phyloP scores from a whole-genome alignment of 1,140 invertebrate species.

The Asobara japonica region DNA sequence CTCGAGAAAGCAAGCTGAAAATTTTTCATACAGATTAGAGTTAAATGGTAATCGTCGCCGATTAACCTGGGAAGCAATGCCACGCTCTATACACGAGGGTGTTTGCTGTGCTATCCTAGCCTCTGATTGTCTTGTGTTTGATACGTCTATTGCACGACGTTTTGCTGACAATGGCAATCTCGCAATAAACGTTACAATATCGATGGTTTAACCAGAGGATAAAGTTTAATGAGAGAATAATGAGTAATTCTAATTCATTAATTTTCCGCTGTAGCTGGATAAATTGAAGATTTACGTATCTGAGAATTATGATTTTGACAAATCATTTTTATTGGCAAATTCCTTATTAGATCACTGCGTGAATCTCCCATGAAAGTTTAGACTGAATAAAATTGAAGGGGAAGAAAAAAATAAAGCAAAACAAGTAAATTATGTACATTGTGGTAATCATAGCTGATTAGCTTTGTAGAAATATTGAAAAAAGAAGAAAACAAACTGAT shows the following conservation, averaged over 20 bases:
- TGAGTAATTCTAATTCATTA: conserved; percentile 15
- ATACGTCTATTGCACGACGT: conserved; percentile 96
- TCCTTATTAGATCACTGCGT: conserved; percentile 4
- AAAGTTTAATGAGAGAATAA: background rate
- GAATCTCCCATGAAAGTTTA: conserved; percentile 22
- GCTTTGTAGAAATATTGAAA: conserved; percentile 14
- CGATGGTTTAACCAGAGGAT: conserved; percentile 76
- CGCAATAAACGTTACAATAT: conserved; percentile 99
- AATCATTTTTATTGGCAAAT: background rate
- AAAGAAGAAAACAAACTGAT: background rate
- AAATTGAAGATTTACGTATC: conserved; percentile 1
- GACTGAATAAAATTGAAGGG: conserved; percentile 28
- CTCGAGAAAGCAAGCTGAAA: conserved; percentile 98
- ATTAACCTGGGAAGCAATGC: conserved; percentile 99
- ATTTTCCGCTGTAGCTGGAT: background rate
- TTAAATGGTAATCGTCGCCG: conserved; percentile 93
- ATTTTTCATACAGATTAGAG: conserved; percentile 97
- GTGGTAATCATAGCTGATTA: conserved; percentile 12
- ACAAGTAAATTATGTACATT: conserved; percentile 24
- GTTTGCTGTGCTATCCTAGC: conserved; percentile 98
- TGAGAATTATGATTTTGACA: background rate
- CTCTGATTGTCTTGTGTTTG: conserved; percentile 98
- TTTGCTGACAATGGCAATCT: conserved; percentile 99
- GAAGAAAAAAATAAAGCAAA: conserved; percentile 3
- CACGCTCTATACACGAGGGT: conserved; percentile 97